A percentile compares a stretch with the other conserved stretches of the same genome.
These are phyloP conservation scores for Sus scrofa DNA, from an alignment of 2,113 vertebrate genomes.

Conservation along the genomic window T2T-Sscrofa CM000824.6:51027501-51028000, in stretches of 20 bases:
- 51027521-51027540: neutral
- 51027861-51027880: neutral
- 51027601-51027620: neutral
- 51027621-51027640: neutral
- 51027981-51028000: neutral
- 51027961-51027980: neutral
- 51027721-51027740: neutral
- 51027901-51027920: neutral
- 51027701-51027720: neutral
- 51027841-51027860: neutral
- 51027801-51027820: neutral
- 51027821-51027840: neutral
- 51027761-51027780: neutral
- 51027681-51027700: too few species aligned
- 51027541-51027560: neutral
- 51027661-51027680: neutral
- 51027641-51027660: neutral
- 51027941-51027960: neutral
- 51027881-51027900: neutral
- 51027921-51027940: neutral
- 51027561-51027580: neutral
- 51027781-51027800: neutral
- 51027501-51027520: fast-evolving
- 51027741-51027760: neutral
- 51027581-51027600: neutral